Conservation (phyloP, 2,888 invertebrate species). For the Xylophagus ater region DNA sequence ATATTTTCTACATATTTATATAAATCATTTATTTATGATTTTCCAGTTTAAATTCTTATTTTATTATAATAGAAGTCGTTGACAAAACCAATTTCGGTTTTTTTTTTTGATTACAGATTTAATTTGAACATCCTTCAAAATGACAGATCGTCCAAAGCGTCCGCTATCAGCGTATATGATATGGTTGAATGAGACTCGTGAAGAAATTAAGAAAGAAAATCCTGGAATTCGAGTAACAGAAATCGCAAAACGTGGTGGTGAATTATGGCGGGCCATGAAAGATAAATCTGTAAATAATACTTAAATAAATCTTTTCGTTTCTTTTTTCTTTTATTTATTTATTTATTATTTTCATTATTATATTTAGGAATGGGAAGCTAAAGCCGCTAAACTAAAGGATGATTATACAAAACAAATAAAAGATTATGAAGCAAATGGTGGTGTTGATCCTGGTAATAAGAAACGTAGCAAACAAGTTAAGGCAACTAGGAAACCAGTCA, state of each 20-base stretch:
- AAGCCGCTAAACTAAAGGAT: conserved; percentile 70
- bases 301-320: too few species aligned
- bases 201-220: conserved; percentile 77
- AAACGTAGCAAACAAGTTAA: conserved; percentile 41
- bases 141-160: conserved; percentile 85
- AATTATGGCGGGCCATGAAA: conserved; percentile 84
- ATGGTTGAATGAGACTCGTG: conserved; percentile 84
- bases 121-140: too few species aligned
- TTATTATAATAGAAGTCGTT: too few species aligned
- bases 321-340: neutral
- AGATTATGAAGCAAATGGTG: conserved; percentile 66
- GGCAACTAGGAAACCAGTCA: conserved; percentile 20
- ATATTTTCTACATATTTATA: too few species aligned
- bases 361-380: conserved; percentile 71
- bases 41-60: too few species aligned
- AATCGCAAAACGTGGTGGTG: conserved; percentile 88
- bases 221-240: conserved; percentile 89
- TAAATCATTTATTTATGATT: too few species aligned
- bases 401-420: conserved; percentile 73
- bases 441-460: conserved; percentile 42
- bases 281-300: conserved; percentile 79
- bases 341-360: neutral
- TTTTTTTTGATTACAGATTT: too few species aligned
- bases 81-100: too few species aligned
- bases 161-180: conserved; percentile 89